phyloP scores from a whole-genome alignment of 2,797 vertebrate species.

The Myotis planiceps region DNA sequence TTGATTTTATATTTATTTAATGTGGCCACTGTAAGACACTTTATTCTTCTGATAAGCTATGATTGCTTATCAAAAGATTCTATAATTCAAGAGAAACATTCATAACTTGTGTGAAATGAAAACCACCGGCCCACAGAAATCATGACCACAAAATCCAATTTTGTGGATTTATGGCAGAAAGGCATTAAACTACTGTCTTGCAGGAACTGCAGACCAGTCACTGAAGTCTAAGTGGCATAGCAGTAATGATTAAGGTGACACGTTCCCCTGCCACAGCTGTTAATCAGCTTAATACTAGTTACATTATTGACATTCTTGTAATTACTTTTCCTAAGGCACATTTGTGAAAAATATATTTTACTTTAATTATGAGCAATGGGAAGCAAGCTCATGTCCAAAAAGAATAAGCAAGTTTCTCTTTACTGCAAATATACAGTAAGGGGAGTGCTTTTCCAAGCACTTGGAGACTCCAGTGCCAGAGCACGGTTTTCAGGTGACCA shows the following conservation, averaged over 20 bases:
- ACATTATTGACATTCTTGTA: constrained; percentile 89
- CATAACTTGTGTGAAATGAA: constrained; percentile 88
- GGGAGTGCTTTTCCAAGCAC: background rate
- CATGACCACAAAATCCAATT: constrained; percentile 90
- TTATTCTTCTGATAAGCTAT: constrained; percentile 91
- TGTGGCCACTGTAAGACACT: constrained; percentile 87
- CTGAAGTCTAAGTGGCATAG: constrained; percentile 86
- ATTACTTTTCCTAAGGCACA: constrained; percentile 88
- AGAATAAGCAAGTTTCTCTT: constrained; percentile 58
- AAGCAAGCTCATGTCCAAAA: constrained; percentile 76
- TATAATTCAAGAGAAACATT: constrained; percentile 90
- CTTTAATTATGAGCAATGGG: constrained; percentile 85
- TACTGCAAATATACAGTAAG: constrained; percentile 29
- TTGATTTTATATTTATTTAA: constrained; percentile 92
- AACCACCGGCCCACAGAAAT: constrained; percentile 88
- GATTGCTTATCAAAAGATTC: constrained; percentile 91
- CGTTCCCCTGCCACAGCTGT: constrained; percentile 85
- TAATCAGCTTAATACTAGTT: constrained; percentile 90
- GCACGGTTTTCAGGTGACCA: background rate
- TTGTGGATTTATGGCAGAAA: constrained; percentile 90
- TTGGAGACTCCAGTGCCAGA: background rate
- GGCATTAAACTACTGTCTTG: constrained; percentile 87
- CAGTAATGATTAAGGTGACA: constrained; percentile 87
- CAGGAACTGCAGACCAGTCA: constrained; percentile 85
- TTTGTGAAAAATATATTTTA: constrained; percentile 87